These are phyloP conservation scores for Mormyrops boulengeri DNA, from an alignment of 2,797 vertebrate species.

Conservation along the genomic window DNA sequence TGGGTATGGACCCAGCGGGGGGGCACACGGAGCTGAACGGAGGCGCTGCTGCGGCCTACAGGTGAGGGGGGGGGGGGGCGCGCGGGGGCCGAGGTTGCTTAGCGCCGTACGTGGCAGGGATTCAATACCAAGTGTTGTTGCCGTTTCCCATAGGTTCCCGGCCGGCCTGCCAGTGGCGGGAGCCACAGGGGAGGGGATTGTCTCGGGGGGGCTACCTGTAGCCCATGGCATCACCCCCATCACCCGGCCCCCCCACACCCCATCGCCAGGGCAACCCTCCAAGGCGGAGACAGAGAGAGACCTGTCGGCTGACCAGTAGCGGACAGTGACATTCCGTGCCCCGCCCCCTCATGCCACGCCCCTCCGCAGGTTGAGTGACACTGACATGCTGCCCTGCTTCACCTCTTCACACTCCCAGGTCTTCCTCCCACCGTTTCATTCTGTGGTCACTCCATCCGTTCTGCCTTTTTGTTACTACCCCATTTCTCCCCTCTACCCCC, in stretches of 20 bases:
- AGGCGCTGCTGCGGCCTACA: conserved; percentile 50
- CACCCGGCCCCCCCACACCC: conserved; percentile 54
- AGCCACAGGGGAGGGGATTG: conserved; percentile 58
- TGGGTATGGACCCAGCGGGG: conserved; percentile 55
- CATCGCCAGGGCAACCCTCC: conserved; percentile 64
- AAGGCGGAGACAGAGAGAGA: conserved; percentile 70
- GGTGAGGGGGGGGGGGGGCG: conserved; percentile 26
- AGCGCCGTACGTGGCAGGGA: neutral
- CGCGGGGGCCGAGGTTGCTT: neutral
- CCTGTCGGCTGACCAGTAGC: conserved; percentile 65
- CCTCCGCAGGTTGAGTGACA: conserved; percentile 5
- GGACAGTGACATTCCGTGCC: conserved; percentile 22
- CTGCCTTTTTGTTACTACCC: neutral
- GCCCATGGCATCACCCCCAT: conserved; percentile 54
- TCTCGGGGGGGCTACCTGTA: conserved; percentile 46
- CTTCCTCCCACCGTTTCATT: neutral
- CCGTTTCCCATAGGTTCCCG: conserved; percentile 50
- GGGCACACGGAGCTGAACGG: conserved; percentile 65
- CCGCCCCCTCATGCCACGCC: neutral
- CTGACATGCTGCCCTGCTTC: neutral
- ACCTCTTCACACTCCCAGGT: neutral
- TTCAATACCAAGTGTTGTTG: neutral
- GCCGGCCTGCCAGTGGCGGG: conserved; percentile 50
- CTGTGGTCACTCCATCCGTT: conserved; percentile 6
- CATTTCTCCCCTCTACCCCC: neutral